Evolutionary conservation across 2,888 invertebrate species (phyloP).

Genomic region (Patella pellucida): DNA sequence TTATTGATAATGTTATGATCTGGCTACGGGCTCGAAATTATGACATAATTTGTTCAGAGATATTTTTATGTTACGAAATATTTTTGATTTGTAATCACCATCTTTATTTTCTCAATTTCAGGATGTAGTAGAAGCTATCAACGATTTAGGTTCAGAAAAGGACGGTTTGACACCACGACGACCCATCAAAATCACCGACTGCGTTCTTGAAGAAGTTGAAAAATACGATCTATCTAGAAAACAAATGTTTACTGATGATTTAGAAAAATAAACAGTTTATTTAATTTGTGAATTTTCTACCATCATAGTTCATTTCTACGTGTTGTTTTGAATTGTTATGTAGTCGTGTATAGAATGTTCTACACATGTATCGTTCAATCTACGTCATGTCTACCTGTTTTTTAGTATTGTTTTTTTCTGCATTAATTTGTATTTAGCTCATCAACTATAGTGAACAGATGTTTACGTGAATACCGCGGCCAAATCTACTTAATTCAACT

Average conservation of each 20-base stretch:
- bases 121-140: conserved; percentile 34
- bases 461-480: conserved; percentile 5
- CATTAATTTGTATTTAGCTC: not conserved
- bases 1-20: no score
- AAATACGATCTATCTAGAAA: conserved; percentile 61
- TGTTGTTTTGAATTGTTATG: no score
- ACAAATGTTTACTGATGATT: conserved; percentile 49
- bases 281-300: no score
- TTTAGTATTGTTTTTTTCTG: no score
- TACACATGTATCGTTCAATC: no score
- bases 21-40: no score
- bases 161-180: conserved; percentile 59
- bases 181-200: conserved; percentile 60
- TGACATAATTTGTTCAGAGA: no score
- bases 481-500: conserved; percentile 6
- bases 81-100: no score
- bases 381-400: no score
- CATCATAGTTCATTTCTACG: no score
- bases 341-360: no score
- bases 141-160: conserved; percentile 41
- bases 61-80: no score
- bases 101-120: conserved; percentile 13
- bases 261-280: conserved; percentile 32
- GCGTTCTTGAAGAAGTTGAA: conserved; percentile 54
- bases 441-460: not conserved